Conservation (phyloP, 2,113 vertebrate genomes). For the Mesembrinibis cayennensis region DNA sequence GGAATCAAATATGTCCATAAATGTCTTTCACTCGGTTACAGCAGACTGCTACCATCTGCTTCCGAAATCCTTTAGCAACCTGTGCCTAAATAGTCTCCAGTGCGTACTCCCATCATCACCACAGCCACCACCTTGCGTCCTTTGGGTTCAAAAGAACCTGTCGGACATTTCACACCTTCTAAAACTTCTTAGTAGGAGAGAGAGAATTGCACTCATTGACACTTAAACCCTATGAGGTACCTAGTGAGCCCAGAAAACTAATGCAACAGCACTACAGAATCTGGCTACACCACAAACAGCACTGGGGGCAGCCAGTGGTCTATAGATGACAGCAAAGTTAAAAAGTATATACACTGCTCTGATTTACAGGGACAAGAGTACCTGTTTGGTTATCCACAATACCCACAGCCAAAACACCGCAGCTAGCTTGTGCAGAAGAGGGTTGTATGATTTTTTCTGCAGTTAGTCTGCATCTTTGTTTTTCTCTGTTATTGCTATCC, state of each 20-base stretch:
- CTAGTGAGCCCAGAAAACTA: not conserved
- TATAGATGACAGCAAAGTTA: not conserved
- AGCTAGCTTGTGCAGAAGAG: not conserved
- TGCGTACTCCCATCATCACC: not conserved
- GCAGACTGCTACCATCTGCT: not conserved
- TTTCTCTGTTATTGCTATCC: not conserved
- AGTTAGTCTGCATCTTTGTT: fast-evolving
- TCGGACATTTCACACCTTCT: not conserved
- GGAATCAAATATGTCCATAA: not conserved
- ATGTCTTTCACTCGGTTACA: not conserved
- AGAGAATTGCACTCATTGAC: not conserved
- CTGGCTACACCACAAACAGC: not conserved
- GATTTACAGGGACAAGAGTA: not conserved
- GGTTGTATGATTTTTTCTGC: not conserved
- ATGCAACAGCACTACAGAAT: too few relatives aligned
- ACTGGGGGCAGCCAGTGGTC: fast-evolving
- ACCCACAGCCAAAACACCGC: not conserved
- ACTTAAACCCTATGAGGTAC: not conserved
- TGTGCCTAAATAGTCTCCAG: not conserved
- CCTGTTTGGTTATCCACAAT: not conserved
- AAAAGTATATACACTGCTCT: not conserved
- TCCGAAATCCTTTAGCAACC: not conserved
- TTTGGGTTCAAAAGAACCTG: not conserved
- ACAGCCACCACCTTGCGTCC: not conserved
- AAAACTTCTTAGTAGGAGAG: not conserved